A percentile compares a stretch with the other conserved stretches of the same genome.
phyloP scores from a whole-genome alignment of 2,888 invertebrate species.

The Athrips mouffetella region DNA sequence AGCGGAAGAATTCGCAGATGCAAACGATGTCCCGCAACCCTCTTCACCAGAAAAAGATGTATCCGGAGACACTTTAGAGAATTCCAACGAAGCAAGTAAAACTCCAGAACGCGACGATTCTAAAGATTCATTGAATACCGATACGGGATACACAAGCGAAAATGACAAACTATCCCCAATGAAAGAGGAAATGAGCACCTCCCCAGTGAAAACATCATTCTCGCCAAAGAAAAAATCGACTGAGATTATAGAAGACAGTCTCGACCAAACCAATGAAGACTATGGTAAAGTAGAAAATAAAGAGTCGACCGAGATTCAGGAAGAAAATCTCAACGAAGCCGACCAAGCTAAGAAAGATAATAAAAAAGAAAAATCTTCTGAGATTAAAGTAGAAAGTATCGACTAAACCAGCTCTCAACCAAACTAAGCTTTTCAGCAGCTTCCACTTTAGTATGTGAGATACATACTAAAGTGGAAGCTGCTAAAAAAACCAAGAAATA shows the following conservation, averaged over 20 bases:
- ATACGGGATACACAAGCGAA: conserved; percentile 47
- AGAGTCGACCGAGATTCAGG: too few relatives aligned
- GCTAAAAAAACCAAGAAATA: not conserved
- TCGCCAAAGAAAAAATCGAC: conserved; percentile 18
- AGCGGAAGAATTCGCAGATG: conserved; percentile 29
- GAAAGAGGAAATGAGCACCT: conserved; percentile 21
- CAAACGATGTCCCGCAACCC: too few relatives aligned
- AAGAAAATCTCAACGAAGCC: too few relatives aligned
- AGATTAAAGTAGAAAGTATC: too few relatives aligned
- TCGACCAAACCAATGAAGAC: not conserved
- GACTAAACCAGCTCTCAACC: too few relatives aligned
- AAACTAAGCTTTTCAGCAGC: too few relatives aligned
- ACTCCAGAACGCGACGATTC: conserved; percentile 44
- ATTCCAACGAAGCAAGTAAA: conserved; percentile 39
- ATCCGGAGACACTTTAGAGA: conserved; percentile 37
- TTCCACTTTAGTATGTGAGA: too few relatives aligned
- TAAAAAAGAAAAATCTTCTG: too few relatives aligned
- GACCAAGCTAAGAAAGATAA: too few relatives aligned
- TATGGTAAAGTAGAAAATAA: not conserved
- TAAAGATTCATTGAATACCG: conserved; percentile 46
- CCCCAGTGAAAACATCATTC: conserved; percentile 14
- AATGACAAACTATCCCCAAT: conserved; percentile 22
- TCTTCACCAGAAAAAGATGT: conserved; percentile 35
- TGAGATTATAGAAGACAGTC: not conserved
- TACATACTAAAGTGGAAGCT: not conserved